These are phyloP conservation scores for Tragelaphus eurycerus DNA, from an alignment of 2,797 vertebrate species.

Conservation along the genomic window DNA sequence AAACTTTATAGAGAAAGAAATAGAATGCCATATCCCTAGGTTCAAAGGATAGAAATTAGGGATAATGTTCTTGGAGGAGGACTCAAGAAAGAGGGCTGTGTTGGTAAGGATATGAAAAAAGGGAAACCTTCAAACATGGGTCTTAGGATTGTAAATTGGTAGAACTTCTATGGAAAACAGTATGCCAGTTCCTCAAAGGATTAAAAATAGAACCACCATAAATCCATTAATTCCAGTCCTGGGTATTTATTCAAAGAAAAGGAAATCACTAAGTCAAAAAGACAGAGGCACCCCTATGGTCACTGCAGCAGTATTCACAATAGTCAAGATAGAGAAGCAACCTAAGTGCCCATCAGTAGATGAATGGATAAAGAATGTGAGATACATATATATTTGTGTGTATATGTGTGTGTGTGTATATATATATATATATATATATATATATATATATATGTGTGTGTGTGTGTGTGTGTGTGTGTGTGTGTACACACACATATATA, in stretches of 20 bases:
- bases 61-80: background rate
- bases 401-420: background rate
- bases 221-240: background rate
- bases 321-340: background rate
- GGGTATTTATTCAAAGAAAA: background rate
- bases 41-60: background rate
- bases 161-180: background rate
- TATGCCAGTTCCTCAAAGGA: background rate
- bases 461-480: background rate
- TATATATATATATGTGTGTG: too few species aligned
- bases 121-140: background rate
- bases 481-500: background rate
- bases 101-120: background rate
- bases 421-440: fast-evolving
- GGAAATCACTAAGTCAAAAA: background rate
- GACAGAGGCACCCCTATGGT: background rate
- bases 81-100: background rate
- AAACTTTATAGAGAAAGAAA: background rate
- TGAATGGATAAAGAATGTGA: background rate
- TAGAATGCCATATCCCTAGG: background rate
- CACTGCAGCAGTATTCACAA: background rate
- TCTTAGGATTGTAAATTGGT: background rate
- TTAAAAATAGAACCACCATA: background rate
- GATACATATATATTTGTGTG: background rate
- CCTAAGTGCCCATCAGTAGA: background rate